A percentile compares a stretch with the other conserved stretches of the same genome.
Conservation (phyloP, 2,797 vertebrate genomes). For the Cheirogaleus major region DNA sequence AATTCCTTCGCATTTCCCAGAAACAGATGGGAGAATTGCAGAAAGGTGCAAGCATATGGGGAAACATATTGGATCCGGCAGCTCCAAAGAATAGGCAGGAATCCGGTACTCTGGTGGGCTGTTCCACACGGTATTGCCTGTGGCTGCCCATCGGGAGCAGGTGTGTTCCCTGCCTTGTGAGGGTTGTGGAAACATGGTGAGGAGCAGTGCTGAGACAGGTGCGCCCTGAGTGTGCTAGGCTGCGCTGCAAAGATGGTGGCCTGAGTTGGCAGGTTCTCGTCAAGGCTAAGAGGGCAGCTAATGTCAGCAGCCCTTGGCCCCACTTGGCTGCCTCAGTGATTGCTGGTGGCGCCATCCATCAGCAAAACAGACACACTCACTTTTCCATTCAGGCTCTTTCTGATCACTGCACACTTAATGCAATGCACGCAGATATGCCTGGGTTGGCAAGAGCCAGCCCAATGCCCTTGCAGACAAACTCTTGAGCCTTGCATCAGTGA, state of each 20-base stretch:
- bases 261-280: not conserved
- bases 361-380: not conserved
- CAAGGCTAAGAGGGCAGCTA: not conserved
- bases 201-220: not conserved
- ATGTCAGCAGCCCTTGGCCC: not conserved
- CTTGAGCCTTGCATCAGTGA: not conserved
- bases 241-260: not conserved
- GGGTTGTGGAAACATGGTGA: not conserved
- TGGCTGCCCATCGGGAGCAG: not conserved
- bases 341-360: not conserved
- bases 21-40: slow-evolving; percentile 87
- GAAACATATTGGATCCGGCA: slow-evolving; percentile 82
- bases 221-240: not conserved
- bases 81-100: slow-evolving; percentile 54
- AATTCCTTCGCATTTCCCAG: slow-evolving; percentile 83
- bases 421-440: fast-evolving
- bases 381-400: not conserved
- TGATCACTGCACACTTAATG: not conserved
- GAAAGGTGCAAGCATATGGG: slow-evolving; percentile 86
- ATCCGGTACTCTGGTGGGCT: not conserved
- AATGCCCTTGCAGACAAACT: not conserved
- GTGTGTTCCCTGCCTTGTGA: not conserved
- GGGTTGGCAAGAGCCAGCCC: not conserved
- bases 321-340: not conserved
- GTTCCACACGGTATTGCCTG: fast-evolving